Evolutionary conservation across 2,888 invertebrate genomes (phyloP).

Genomic region (Dicyrtomina minuta): DNA sequence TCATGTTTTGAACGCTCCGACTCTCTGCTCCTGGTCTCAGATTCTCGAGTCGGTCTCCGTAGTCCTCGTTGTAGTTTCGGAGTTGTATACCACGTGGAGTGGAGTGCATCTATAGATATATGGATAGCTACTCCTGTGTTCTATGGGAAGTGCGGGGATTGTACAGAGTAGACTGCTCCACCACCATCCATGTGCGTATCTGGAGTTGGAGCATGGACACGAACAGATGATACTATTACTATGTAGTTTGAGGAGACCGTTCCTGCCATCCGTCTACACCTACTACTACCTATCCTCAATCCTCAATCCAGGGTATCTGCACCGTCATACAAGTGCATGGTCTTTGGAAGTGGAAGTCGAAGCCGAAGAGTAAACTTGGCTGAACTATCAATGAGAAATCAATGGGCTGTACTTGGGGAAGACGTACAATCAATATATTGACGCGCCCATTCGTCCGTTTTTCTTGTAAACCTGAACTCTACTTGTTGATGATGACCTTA

Average conservation of each 20-base stretch:
- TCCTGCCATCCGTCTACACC: too few relatives aligned
- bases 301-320: too few relatives aligned
- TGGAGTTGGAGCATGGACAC: background rate
- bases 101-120: too few relatives aligned
- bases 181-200: background rate
- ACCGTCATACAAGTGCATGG: background rate
- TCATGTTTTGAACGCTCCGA: too few relatives aligned
- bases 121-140: too few relatives aligned
- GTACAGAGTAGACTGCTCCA: too few relatives aligned
- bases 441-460: slow-evolving; percentile 20
- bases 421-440: slow-evolving; percentile 24
- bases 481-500: slow-evolving; percentile 33
- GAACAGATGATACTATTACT: background rate
- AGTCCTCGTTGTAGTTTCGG: too few relatives aligned
- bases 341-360: background rate
- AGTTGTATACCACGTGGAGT: too few relatives aligned
- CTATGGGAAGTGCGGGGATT: too few relatives aligned
- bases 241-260: background rate
- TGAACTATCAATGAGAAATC: slow-evolving; percentile 38
- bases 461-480: slow-evolving; percentile 30
- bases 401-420: slow-evolving; percentile 23
- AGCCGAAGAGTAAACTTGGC: slow-evolving; percentile 17
- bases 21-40: too few relatives aligned
- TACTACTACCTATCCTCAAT: too few relatives aligned
- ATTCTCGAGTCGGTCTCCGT: too few relatives aligned